These are phyloP conservation scores for Drosophila fungiperda DNA, from an alignment of 2,888 invertebrate genomes.

Conservation along the genomic window DNA sequence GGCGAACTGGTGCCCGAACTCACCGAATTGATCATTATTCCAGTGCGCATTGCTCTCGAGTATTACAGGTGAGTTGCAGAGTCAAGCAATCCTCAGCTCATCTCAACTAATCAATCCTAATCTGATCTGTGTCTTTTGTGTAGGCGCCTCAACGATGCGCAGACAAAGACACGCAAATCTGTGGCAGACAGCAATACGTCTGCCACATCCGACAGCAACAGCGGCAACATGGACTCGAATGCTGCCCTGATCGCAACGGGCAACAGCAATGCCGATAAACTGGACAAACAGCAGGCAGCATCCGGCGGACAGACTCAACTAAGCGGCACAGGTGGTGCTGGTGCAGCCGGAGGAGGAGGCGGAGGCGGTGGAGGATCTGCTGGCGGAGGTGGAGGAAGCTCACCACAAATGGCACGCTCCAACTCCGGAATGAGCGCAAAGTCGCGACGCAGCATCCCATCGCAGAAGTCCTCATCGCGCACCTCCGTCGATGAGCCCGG, in stretches of 20 bases:
- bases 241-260: constrained; percentile 63
- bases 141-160: constrained; percentile 85
- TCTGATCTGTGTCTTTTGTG: neutral
- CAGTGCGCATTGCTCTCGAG: constrained; percentile 85
- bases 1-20: constrained; percentile 91
- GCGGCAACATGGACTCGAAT: constrained; percentile 79
- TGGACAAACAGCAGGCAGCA: constrained; percentile 35
- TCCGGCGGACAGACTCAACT: neutral
- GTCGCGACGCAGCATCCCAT: constrained; percentile 86
- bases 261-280: constrained; percentile 52
- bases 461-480: constrained; percentile 86
- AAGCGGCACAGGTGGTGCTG: constrained; percentile 1
- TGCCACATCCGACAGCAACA: constrained; percentile 83
- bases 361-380: constrained; percentile 31
- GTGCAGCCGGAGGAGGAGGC: constrained; percentile 31
- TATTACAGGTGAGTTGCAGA: constrained; percentile 83
- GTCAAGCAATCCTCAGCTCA: neutral
- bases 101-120: neutral
- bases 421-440: constrained; percentile 86
- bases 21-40: constrained; percentile 86
- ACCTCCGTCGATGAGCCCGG: constrained; percentile 86
- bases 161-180: constrained; percentile 84
- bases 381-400: constrained; percentile 78
- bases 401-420: constrained; percentile 85
- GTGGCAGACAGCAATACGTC: constrained; percentile 82